These are phyloP conservation scores for Strigamia crassipes DNA, from an alignment of 2,888 invertebrate genomes.

Conservation along the genomic window DNA sequence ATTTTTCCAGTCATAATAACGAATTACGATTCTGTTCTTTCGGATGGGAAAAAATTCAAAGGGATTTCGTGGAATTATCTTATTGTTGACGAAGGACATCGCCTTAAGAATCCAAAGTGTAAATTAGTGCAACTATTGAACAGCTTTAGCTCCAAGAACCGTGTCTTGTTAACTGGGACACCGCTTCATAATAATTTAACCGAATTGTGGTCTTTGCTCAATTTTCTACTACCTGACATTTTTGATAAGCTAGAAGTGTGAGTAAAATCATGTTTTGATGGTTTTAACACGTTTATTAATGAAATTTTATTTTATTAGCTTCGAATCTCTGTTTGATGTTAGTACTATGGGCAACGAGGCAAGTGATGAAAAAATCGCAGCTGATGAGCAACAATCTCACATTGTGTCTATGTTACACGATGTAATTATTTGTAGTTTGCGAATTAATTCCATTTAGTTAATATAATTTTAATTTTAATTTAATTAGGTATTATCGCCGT, in stretches of 20 bases:
- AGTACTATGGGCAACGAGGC: constrained; percentile 61
- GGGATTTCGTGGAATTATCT: constrained; percentile 66
- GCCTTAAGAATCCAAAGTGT: constrained; percentile 69
- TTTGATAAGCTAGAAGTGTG: constrained; percentile 67
- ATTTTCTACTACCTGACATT: constrained; percentile 72
- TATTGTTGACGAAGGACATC: constrained; percentile 73
- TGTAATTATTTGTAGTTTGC: constrained; percentile 54
- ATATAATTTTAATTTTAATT: constrained; percentile 25
- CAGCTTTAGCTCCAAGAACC: constrained; percentile 62
- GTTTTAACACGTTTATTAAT: not conserved
- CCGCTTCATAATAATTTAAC: constrained; percentile 74
- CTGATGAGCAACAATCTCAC: constrained; percentile 65
- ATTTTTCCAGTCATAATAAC: constrained; percentile 66
- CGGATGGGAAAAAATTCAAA: constrained; percentile 55
- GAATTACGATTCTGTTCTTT: constrained; percentile 64
- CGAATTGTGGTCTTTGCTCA: constrained; percentile 73
- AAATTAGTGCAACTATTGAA: constrained; percentile 62
- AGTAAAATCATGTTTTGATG: not conserved
- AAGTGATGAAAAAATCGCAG: constrained; percentile 61
- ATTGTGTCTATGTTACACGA: constrained; percentile 66
- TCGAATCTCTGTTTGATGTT: constrained; percentile 69
- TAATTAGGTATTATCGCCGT: constrained; percentile 69
- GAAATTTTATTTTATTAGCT: constrained; percentile 55
- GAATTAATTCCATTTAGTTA: not conserved
- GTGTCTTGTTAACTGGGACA: constrained; percentile 72